Conservation (phyloP, 2,888 invertebrate species). For the Ischnura elegans region DNA sequence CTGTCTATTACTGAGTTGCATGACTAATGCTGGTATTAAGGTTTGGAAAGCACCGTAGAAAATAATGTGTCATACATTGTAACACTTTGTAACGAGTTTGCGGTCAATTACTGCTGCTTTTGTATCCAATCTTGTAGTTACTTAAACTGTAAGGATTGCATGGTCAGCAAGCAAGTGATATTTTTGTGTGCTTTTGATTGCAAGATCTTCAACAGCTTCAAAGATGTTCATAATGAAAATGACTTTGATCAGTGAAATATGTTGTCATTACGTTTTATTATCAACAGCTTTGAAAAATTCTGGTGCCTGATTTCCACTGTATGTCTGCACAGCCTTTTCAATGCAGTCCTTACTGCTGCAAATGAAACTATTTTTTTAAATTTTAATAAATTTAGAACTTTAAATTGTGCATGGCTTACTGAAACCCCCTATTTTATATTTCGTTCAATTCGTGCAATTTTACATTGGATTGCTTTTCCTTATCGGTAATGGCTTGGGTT, state of each 20-base stretch:
- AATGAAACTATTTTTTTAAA: not conserved
- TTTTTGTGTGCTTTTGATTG: not conserved
- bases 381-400: not conserved
- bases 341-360: not conserved
- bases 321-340: not conserved
- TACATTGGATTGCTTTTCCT: not conserved
- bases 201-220: too few species aligned
- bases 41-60: not conserved
- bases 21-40: not conserved
- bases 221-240: not conserved
- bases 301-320: too few species aligned
- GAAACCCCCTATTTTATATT: not conserved
- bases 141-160: not conserved
- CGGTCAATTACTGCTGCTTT: not conserved
- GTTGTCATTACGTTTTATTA: not conserved
- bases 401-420: not conserved
- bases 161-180: not conserved
- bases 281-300: not conserved
- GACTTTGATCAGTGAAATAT: too few species aligned
- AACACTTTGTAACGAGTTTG: not conserved
- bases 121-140: too few species aligned
- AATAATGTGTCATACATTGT: not conserved
- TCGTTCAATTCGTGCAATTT: not conserved
- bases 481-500: not conserved
- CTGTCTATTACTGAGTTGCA: not conserved